Evolutionary conservation across 2,797 vertebrate species (phyloP).

Genomic region (Antrozous pallidus): DNA sequence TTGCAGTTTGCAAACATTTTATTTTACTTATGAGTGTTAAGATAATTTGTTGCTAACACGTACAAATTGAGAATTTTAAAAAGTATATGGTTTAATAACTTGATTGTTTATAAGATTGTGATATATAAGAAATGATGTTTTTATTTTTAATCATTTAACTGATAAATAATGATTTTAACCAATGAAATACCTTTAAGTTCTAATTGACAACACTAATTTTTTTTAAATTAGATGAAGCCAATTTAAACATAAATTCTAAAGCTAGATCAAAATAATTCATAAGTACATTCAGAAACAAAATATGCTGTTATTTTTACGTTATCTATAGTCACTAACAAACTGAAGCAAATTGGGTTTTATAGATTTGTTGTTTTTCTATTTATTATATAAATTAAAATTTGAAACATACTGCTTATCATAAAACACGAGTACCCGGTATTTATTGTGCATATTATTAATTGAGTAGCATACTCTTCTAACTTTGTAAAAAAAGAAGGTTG

Average conservation of each 20-base stretch:
- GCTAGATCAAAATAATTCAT: background rate
- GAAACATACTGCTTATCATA: background rate
- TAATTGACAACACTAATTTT: background rate
- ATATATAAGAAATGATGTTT: background rate
- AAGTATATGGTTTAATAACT: background rate
- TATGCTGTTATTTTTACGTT: background rate
- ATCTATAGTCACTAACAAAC: background rate
- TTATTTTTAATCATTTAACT: constrained; percentile 3
- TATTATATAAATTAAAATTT: constrained; percentile 32
- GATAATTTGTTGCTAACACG: background rate
- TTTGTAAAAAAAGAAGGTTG: background rate
- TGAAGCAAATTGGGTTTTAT: constrained; percentile 18
- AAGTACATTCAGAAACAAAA: background rate
- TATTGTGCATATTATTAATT: constrained; percentile 12
- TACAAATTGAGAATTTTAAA: background rate
- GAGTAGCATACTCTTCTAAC: background rate
- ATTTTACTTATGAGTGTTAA: background rate
- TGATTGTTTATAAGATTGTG: background rate
- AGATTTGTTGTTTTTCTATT: background rate
- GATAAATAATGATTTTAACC: constrained; percentile 16
- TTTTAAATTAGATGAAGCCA: constrained; percentile 39
- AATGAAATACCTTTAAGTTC: constrained; percentile 26
- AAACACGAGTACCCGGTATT: background rate
- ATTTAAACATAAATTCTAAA: constrained; percentile 43
- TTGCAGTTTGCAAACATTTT: constrained; percentile 19